These are phyloP conservation scores for Agonopterix arenella DNA, from an alignment of 2,888 invertebrate genomes.

Conservation along the genomic window DNA sequence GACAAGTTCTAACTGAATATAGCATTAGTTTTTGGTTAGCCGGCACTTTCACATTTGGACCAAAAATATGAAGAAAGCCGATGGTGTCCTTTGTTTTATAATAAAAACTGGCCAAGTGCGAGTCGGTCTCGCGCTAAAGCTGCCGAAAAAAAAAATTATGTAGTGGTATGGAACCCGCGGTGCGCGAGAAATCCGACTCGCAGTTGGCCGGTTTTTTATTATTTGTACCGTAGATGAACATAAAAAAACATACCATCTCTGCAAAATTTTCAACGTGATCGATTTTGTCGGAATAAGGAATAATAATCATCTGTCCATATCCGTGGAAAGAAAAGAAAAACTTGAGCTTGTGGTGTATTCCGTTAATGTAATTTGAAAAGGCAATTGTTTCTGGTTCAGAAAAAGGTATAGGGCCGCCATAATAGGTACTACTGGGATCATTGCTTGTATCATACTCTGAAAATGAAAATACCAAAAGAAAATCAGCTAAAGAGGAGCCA, in stretches of 20 bases:
- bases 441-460: constrained; percentile 34
- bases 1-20: no score
- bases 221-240: no score
- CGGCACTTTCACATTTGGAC: no score
- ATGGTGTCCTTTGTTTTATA: no score
- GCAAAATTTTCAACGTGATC: constrained; percentile 61
- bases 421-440: constrained; percentile 27
- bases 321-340: constrained; percentile 81
- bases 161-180: no score
- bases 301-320: constrained; percentile 78
- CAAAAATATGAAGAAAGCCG: no score
- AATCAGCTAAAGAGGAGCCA: not conserved
- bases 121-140: no score
- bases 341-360: constrained; percentile 37
- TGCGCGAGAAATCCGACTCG: no score
- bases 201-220: no score
- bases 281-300: constrained; percentile 72
- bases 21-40: no score
- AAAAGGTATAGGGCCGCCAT: constrained; percentile 42
- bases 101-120: no score
- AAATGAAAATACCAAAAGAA: constrained; percentile 8
- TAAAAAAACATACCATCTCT: constrained; percentile 37
- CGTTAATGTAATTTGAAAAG: constrained; percentile 28
- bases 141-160: no score
- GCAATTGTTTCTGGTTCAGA: constrained; percentile 52